These are phyloP conservation scores for Fistularia commersonii DNA, from an alignment of 2,797 vertebrate species.

Conservation along the genomic window DNA sequence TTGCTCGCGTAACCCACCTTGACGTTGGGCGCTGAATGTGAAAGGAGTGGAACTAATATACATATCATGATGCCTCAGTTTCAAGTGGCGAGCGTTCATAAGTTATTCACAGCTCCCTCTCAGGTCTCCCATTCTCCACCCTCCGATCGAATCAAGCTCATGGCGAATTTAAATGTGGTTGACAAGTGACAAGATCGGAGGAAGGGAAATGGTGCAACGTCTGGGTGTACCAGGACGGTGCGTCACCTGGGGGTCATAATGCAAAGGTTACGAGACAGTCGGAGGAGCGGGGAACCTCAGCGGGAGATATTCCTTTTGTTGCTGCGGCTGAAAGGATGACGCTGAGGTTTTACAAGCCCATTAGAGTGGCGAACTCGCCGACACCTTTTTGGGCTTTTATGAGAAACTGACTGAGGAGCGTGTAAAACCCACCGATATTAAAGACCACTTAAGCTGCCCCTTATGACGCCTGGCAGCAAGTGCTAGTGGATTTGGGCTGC, in stretches of 20 bases:
- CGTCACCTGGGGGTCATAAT: constrained; percentile 20
- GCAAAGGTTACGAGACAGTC: constrained; percentile 17
- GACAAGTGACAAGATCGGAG: constrained; percentile 15
- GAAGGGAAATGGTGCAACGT: constrained; percentile 10
- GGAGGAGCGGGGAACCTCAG: constrained; percentile 10
- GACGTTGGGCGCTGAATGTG: constrained; percentile 33
- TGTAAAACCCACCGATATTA: constrained; percentile 63
- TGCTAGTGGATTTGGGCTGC: constrained; percentile 34
- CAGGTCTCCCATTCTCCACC: constrained; percentile 5
- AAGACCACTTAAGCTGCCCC: constrained; percentile 59
- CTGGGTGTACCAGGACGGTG: constrained; percentile 5
- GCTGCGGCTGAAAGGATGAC: constrained; percentile 41
- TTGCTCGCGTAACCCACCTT: constrained; percentile 52
- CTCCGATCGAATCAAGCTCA: constrained; percentile 36
- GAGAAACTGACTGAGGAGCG: constrained; percentile 49
- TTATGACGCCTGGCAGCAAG: constrained; percentile 52
- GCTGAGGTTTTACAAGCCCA: constrained; percentile 44
- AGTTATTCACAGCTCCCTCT: constrained; percentile 43
- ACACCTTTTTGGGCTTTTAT: constrained; percentile 56
- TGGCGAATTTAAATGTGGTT: constrained; percentile 26
- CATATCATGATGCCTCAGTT: constrained; percentile 40
- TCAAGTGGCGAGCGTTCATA: constrained; percentile 29
- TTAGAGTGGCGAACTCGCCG: constrained; percentile 36
- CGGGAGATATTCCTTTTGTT: constrained; percentile 16
- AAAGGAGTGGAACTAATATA: constrained; percentile 55